These are phyloP conservation scores for Pogoniulus pusillus DNA, from an alignment of 2,797 vertebrate genomes.

Conservation along the genomic window DNA sequence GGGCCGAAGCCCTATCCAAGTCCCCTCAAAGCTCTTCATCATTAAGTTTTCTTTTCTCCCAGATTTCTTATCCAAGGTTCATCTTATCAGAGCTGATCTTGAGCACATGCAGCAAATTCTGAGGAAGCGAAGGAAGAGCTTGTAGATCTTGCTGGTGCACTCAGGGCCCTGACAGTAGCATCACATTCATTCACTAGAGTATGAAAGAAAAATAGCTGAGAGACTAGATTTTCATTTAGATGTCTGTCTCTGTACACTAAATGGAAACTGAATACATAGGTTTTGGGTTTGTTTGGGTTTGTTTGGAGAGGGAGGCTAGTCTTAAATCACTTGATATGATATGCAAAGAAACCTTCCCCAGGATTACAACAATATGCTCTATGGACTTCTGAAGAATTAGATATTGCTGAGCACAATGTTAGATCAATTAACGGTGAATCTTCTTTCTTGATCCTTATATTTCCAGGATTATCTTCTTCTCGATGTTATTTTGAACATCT, in stretches of 20 bases:
- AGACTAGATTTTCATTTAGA: slow-evolving; percentile 66
- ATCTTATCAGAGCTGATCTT: background rate
- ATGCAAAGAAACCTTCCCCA: background rate
- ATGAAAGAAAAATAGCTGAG: slow-evolving; percentile 34
- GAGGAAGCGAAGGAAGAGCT: background rate
- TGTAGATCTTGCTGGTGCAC: background rate
- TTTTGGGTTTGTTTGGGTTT: background rate
- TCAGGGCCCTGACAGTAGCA: background rate
- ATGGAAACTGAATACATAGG: background rate
- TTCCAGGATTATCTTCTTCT: background rate
- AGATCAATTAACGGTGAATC: background rate
- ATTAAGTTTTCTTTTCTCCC: background rate
- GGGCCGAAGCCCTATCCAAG: background rate
- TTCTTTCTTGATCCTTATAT: background rate
- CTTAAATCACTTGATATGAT: background rate
- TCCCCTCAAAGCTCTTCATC: background rate
- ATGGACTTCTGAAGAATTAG: background rate
- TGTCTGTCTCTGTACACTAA: slow-evolving; percentile 4
- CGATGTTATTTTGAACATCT: background rate
- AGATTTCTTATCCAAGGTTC: background rate
- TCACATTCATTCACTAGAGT: background rate
- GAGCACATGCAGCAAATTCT: background rate
- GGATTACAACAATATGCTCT: background rate
- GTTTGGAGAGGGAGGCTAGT: fast-evolving
- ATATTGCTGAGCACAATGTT: background rate